Evolutionary conservation across 2,888 invertebrate species (phyloP).

Genomic region (Tinea semifulvella): DNA sequence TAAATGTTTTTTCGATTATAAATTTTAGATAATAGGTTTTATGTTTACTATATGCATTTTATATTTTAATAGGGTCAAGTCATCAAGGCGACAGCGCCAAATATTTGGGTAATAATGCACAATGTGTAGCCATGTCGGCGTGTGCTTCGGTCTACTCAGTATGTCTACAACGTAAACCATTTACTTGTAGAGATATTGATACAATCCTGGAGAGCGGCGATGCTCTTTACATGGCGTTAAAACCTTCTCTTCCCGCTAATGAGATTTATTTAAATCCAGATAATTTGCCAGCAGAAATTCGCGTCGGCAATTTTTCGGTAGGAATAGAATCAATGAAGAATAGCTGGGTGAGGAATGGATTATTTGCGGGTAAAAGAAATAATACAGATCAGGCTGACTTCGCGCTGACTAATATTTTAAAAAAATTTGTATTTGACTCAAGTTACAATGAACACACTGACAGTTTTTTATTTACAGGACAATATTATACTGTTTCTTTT

Average conservation of each 20-base stretch:
- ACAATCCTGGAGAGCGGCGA: no score
- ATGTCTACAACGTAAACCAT: no score
- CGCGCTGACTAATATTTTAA: neutral
- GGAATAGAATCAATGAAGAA: neutral
- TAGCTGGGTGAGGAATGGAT: neutral
- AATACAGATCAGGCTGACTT: neutral
- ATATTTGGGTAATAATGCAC: no score
- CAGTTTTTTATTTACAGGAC: conserved; percentile 5
- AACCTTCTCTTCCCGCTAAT: conserved; percentile 4
- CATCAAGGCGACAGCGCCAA: no score
- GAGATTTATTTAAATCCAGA: conserved; percentile 14
- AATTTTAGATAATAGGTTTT: no score
- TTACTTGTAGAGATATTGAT: no score
- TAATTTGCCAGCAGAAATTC: neutral
- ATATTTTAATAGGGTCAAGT: no score
- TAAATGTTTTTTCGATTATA: no score
- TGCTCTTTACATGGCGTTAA: no score
- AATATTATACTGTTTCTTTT: conserved; percentile 5
- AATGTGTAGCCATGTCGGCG: no score
- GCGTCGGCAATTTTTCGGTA: neutral
- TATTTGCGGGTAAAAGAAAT: neutral
- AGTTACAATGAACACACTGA: neutral
- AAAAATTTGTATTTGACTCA: neutral
- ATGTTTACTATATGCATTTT: no score
- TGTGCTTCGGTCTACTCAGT: no score